Evolutionary conservation across 2,797 vertebrate species (phyloP), one percentile per base, ranked within the genome.

Genomic region (Sebastes ruberrimus): DNA sequence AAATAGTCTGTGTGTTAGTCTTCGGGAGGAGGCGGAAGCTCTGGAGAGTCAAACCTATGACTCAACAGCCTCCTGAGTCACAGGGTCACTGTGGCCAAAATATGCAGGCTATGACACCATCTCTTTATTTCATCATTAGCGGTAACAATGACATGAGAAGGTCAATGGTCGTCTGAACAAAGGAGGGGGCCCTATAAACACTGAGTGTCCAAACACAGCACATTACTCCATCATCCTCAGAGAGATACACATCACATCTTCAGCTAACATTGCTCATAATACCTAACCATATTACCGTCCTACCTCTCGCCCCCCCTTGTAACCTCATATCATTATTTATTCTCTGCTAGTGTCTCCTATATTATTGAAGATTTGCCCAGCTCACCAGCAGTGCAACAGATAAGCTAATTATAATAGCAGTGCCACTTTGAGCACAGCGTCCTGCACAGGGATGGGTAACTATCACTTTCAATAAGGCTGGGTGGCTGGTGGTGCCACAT

Each of bases 101-200:
- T 72, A 68, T 76, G 56, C 28, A 71, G 68, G 28, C 75, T 46
- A 73, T 85, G 83, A 90, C 88, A 82, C 74, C 67, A 86, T 88
- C 78, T 86, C 71, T 91, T 87, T 86, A 86, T 86, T 85, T 92
- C 82, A 89, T 88, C 74, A 83, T 89, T 89, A 86, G 82, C 67
- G 61, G 23, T 30, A 77, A 78, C 60, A 71, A 27, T 83, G 63
- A 74, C 74, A 86, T 76, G 64, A 75, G 60, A 85, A 80, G 82
- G 79, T 85, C 81, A 89, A 30, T 7, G 74, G 74, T 65, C 5
- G 4, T 22, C 42, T 71, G 46, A 71, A 68, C 28, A 52, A 49
- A 33, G 11, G 6, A 55, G n/a, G 55, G 33, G 6, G 4, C 9
- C 7, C 49, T 28, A 28, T 33, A 30, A 81, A 72, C 10, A 52